phyloP scores from a whole-genome alignment of 1,140 invertebrate genomes.

The Rhopalosiphum maidis region DNA sequence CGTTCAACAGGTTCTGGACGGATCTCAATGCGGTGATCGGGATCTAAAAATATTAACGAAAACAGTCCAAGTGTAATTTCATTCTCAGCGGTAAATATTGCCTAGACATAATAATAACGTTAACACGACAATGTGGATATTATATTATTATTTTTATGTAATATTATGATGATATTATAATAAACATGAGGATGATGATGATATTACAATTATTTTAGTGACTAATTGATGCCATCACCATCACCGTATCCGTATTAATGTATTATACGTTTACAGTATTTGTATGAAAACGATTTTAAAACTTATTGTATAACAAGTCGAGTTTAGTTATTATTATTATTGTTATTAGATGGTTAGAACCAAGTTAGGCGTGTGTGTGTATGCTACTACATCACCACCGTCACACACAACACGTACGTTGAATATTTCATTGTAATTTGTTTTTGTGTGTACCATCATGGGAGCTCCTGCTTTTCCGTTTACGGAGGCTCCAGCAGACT shows the following conservation, averaged over 20 bases:
- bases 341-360: conserved; percentile 14
- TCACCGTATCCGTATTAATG: not conserved
- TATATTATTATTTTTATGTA: not conserved
- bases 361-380: conserved; percentile 19
- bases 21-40: conserved; percentile 57
- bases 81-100: not conserved
- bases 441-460: conserved; percentile 37
- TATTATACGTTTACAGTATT: not conserved
- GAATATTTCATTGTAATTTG: conserved; percentile 57
- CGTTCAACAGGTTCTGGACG: conserved; percentile 57
- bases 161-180: not conserved
- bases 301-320: not conserved
- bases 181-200: not conserved
- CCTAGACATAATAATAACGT: not conserved
- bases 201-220: not conserved
- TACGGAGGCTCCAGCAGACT: not conserved
- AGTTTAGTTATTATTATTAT: conserved; percentile 10
- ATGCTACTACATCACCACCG: conserved; percentile 8
- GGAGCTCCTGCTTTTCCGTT: not conserved
- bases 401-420: conserved; percentile 52
- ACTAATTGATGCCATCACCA: not conserved
- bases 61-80: not conserved
- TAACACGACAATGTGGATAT: not conserved
- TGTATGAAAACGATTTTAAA: not conserved
- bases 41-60: conserved; percentile 33